These are phyloP conservation scores for Marronus borbonicus DNA, from an alignment of 2,888 invertebrate species.

Conservation along the genomic window DNA sequence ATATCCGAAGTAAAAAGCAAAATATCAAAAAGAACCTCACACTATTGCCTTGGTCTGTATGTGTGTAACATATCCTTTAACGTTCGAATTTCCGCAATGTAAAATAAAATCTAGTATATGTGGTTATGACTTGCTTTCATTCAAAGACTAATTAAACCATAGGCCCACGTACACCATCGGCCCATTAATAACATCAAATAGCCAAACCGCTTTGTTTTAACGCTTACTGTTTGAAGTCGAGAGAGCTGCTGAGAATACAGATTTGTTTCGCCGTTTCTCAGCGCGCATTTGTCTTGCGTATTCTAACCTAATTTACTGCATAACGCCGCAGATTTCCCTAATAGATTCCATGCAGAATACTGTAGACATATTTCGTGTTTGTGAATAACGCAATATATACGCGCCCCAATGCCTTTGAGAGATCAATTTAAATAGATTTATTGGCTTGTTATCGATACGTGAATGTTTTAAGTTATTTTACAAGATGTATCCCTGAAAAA, in stretches of 20 bases:
- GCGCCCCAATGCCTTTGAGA: conserved; percentile 6
- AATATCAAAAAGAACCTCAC: no score
- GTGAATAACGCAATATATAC: conserved; percentile 24
- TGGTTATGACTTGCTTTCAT: no score
- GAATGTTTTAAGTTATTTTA: conserved; percentile 18
- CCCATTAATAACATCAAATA: conserved; percentile 36
- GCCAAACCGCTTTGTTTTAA: conserved; percentile 22
- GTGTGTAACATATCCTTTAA: no score
- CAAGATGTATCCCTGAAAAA: background rate
- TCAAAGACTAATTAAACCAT: background rate
- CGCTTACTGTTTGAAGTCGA: conserved; percentile 21
- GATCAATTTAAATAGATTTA: conserved; percentile 10
- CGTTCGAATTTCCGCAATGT: no score
- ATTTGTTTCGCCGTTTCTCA: conserved; percentile 29
- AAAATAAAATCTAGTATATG: no score
- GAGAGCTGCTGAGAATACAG: conserved; percentile 13
- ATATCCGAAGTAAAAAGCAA: no score
- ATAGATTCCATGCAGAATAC: conserved; percentile 13
- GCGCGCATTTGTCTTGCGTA: conserved; percentile 31
- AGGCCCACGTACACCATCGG: conserved; percentile 4
- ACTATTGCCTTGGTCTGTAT: no score
- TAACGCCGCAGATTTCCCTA: conserved; percentile 38
- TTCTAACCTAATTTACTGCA: conserved; percentile 37
- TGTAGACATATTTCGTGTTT: conserved; percentile 26
- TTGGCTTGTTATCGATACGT: background rate